phyloP scores from a whole-genome alignment of 2,888 invertebrate genomes.

The Litoditis marina region DNA sequence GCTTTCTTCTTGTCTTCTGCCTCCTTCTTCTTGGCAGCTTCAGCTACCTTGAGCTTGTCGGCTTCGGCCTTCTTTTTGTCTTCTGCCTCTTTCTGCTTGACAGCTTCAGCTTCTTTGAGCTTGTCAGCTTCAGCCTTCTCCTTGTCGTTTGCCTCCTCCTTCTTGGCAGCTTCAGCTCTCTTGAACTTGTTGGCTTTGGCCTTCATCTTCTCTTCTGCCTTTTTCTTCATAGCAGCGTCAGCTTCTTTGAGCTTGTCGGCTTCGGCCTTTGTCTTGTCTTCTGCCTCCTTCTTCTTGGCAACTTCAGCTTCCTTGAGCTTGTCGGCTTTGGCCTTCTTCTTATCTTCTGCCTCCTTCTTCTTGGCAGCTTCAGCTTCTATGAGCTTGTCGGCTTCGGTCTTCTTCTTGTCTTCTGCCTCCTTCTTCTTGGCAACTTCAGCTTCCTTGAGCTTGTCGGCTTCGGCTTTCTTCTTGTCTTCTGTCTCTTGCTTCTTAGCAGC shows the following conservation, averaged over 20 bases:
- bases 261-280: not conserved
- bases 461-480: not conserved
- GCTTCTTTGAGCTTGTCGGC: not conserved
- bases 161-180: not conserved
- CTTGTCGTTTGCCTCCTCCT: not conserved
- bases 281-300: not conserved
- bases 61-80: no score
- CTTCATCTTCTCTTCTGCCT: no score
- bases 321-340: constrained; percentile 1
- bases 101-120: no score
- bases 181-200: not conserved
- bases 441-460: not conserved
- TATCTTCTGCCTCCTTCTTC: no score
- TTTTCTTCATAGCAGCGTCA: constrained; percentile 5
- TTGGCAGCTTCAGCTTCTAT: no score
- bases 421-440: no score
- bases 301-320: not conserved
- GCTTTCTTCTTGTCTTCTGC: not conserved
- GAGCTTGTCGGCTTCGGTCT: constrained; percentile 6
- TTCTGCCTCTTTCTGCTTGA: no score
- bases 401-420: no score
- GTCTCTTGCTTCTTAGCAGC: not conserved
- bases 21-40: not conserved
- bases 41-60: no score
- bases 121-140: constrained; percentile 8